phyloP scores from a whole-genome alignment of 2,797 vertebrate species.

The Pelochelys cantorii region DNA sequence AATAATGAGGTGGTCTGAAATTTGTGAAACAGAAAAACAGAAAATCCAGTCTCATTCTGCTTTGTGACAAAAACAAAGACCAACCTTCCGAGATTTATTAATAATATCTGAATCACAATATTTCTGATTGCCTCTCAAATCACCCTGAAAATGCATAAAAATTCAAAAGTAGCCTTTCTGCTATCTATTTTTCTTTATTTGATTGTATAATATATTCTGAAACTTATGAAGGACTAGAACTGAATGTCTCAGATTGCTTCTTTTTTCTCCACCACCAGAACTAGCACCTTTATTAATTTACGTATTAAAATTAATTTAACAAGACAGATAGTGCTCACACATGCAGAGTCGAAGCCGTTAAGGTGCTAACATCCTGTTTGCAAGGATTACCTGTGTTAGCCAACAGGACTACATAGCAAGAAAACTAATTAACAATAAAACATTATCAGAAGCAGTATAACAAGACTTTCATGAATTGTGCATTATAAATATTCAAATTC shows the following conservation, averaged over 20 bases:
- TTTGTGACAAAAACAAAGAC: constrained; percentile 46
- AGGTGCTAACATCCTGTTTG: constrained; percentile 48
- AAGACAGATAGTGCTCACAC: constrained; percentile 30
- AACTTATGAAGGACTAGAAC: background rate
- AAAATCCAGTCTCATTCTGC: constrained; percentile 56
- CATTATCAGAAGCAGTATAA: constrained; percentile 47
- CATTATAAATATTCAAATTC: constrained; percentile 67
- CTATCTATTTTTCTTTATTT: background rate
- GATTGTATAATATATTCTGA: constrained; percentile 4
- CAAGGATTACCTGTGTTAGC: constrained; percentile 55
- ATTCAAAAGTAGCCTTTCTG: constrained; percentile 16
- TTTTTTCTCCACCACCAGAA: background rate
- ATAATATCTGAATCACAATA: constrained; percentile 37
- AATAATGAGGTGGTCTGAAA: constrained; percentile 53
- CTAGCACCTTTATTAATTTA: background rate
- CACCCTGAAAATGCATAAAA: constrained; percentile 13
- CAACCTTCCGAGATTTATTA: constrained; percentile 63
- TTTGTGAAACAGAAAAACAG: constrained; percentile 53
- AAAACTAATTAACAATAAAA: constrained; percentile 68
- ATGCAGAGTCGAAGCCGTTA: constrained; percentile 40
- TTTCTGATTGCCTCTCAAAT: constrained; percentile 50
- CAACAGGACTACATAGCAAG: constrained; percentile 21
- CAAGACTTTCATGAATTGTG: constrained; percentile 24
- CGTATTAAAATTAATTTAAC: constrained; percentile 34
- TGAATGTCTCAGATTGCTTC: background rate